Percentiles rank a stretch among this genome's conserved stretches.
Conservation (phyloP, 2,888 invertebrate genomes). For the Cheilosia urbana region DNA sequence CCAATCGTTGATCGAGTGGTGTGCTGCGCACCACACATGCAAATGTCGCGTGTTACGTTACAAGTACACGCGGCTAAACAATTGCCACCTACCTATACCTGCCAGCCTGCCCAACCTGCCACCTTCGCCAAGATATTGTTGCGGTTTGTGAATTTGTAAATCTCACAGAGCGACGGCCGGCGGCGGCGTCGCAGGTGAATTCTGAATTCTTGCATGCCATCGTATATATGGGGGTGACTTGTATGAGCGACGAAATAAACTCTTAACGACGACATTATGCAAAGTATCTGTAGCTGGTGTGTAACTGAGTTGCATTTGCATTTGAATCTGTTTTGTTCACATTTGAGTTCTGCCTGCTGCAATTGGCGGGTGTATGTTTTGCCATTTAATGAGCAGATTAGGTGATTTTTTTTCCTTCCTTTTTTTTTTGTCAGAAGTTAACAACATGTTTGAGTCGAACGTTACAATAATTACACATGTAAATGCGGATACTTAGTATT, state of each 20-base stretch:
- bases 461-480: conserved; percentile 74
- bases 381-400: conserved; percentile 66
- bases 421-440: conserved; percentile 58
- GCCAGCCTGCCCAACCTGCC: background rate
- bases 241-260: conserved; percentile 44
- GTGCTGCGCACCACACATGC: conserved; percentile 51
- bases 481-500: conserved; percentile 70
- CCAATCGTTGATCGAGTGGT: conserved; percentile 68
- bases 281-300: conserved; percentile 38
- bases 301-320: conserved; percentile 58
- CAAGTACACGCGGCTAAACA: conserved; percentile 51
- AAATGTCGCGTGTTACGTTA: conserved; percentile 68
- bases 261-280: conserved; percentile 66
- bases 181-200: conserved; percentile 48
- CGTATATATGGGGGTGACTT: conserved; percentile 49
- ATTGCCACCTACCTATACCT: conserved; percentile 61
- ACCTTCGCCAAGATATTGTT: conserved; percentile 1
- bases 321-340: conserved; percentile 40
- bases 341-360: conserved; percentile 14
- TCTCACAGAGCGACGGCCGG: conserved; percentile 5
- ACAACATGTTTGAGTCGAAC: conserved; percentile 62
- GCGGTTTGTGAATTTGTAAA: conserved; percentile 27
- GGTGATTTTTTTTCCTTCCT: conserved; percentile 26
- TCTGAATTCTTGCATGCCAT: conserved; percentile 66
- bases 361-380: conserved; percentile 44